Conservation (phyloP, 1,140 invertebrate genomes). For the Dreissena rostriformis region DNA sequence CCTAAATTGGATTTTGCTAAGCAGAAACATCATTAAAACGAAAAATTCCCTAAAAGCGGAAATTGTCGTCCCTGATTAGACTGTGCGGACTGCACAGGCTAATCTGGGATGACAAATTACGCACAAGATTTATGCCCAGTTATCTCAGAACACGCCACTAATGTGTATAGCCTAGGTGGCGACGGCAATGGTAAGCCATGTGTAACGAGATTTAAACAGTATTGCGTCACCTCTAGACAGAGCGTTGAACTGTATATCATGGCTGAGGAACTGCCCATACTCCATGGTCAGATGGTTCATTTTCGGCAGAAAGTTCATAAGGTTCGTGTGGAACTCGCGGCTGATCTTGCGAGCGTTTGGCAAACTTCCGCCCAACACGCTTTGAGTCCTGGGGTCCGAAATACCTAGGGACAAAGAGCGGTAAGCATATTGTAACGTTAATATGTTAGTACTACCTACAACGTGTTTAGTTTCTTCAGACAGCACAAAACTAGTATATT, state of each 20-base stretch:
- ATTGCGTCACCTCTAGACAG: constrained; percentile 39
- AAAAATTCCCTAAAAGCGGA: too few relatives aligned
- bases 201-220: background rate
- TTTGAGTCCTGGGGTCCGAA: constrained; percentile 24
- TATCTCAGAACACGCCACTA: too few relatives aligned
- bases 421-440: background rate
- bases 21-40: too few relatives aligned
- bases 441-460: background rate
- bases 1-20: too few relatives aligned
- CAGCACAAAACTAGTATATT: background rate
- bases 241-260: constrained; percentile 62
- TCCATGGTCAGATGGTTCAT: constrained; percentile 57
- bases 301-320: background rate
- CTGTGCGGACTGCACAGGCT: too few relatives aligned
- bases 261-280: constrained; percentile 68
- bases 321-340: constrained; percentile 31
- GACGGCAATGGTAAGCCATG: background rate
- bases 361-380: constrained; percentile 20
- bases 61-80: too few relatives aligned
- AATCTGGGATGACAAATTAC: too few relatives aligned
- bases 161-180: background rate
- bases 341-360: constrained; percentile 58
- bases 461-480: background rate
- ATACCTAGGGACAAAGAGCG: background rate
- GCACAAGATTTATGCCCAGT: too few relatives aligned